A percentile compares a stretch with the other conserved stretches of the same genome.
Evolutionary conservation across 1,140 invertebrate species (phyloP).

Genomic region (Drosophila lacertosa): DNA sequence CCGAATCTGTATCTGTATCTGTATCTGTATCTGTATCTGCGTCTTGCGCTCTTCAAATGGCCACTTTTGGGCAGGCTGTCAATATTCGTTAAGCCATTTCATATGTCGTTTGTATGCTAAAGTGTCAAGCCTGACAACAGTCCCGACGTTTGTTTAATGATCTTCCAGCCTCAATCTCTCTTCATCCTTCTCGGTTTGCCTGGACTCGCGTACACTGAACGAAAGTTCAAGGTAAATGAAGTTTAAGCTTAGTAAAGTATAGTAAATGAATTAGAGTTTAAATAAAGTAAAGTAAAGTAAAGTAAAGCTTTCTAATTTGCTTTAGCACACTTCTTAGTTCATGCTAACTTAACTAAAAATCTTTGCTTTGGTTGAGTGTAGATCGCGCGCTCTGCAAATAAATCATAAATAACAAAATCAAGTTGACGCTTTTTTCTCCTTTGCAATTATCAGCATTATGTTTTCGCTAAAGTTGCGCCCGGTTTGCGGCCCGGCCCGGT

Average conservation of each 20-base stretch:
- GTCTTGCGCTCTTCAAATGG: conserved; percentile 59
- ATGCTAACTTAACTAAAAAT: too few relatives aligned
- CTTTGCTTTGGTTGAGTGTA: conserved; percentile 30
- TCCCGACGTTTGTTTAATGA: conserved; percentile 80
- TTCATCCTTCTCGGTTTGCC: not conserved
- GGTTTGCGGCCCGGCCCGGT: conserved; percentile 44
- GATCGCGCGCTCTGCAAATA: conserved; percentile 27
- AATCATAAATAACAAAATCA: conserved; percentile 75
- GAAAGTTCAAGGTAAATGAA: conserved; percentile 8
- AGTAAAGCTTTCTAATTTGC: too few relatives aligned
- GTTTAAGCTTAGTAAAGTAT: not conserved
- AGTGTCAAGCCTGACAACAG: conserved; percentile 81
- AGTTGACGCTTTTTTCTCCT: conserved; percentile 69
- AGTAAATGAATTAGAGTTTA: too few relatives aligned
- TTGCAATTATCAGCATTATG: conserved; percentile 82
- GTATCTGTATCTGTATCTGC: conserved; percentile 14
- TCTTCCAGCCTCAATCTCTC: conserved; percentile 29
- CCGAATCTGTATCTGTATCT: conserved; percentile 23
- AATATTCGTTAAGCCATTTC: conserved; percentile 80
- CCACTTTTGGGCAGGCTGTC: conserved; percentile 78
- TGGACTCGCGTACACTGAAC: conserved; percentile 32
- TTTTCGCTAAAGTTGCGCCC: conserved; percentile 70
- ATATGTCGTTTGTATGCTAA: conserved; percentile 75
- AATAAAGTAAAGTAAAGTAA: too few relatives aligned
- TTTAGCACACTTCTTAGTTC: too few relatives aligned